Evolutionary conservation across 2,888 invertebrate genomes (phyloP).

Genomic region (Conomelus anceps): DNA sequence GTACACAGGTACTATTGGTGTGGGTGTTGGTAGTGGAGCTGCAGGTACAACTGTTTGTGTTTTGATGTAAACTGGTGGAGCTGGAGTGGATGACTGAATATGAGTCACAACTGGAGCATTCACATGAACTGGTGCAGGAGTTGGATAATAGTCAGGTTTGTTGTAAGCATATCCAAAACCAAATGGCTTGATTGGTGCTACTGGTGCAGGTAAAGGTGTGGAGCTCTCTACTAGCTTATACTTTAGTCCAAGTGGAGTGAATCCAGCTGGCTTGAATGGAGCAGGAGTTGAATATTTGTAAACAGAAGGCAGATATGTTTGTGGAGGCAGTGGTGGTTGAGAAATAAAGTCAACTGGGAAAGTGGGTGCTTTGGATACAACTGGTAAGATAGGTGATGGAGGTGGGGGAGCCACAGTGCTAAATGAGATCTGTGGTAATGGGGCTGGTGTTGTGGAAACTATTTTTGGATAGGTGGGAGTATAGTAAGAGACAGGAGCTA

Average conservation of each 20-base stretch:
- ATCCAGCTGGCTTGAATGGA: constrained; percentile 13
- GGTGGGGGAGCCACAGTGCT: background rate
- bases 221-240: background rate
- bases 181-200: constrained; percentile 2
- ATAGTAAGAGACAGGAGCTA: constrained; percentile 8
- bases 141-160: constrained; percentile 6
- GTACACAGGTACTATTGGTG: constrained; percentile 23
- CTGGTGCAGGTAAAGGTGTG: background rate
- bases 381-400: constrained; percentile 5
- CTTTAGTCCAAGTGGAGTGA: background rate
- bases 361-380: background rate
- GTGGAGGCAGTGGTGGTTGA: background rate
- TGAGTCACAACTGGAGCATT: constrained; percentile 5
- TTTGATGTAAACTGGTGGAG: constrained; percentile 21
- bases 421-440: constrained; percentile 10
- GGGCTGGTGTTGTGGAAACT: background rate
- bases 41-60: constrained; percentile 16
- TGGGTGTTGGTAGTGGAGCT: constrained; percentile 4
- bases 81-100: constrained; percentile 20
- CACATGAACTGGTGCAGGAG: constrained; percentile 11
- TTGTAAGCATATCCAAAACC: constrained; percentile 21
- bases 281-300: constrained; percentile 18
- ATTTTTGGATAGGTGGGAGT: constrained; percentile 15
- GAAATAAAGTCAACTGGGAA: background rate
- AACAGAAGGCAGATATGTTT: background rate